Percentiles rank a stretch among this genome's conserved stretches.
Conservation (phyloP, 1,140 invertebrate genomes). For the Colletes gigas region DNA sequence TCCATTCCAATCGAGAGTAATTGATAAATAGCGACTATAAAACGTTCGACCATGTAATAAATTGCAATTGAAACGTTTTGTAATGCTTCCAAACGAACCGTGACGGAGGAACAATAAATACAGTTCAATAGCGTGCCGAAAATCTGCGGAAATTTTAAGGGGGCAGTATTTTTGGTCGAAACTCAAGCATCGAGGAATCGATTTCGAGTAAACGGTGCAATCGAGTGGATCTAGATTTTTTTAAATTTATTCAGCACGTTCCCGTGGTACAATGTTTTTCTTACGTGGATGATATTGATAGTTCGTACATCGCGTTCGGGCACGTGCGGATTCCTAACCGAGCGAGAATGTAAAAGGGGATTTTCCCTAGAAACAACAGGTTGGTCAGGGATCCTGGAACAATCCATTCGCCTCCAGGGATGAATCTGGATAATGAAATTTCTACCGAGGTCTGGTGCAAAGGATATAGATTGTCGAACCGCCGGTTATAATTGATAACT, state of each 20-base stretch:
- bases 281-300: too few species aligned
- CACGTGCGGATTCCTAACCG: too few species aligned
- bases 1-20: slow-evolving; percentile 47
- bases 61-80: slow-evolving; percentile 32
- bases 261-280: too few species aligned
- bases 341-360: too few species aligned
- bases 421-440: slow-evolving; percentile 64
- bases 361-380: neutral
- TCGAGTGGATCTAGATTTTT: too few species aligned
- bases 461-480: too few species aligned
- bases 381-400: slow-evolving; percentile 44
- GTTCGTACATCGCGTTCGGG: too few species aligned
- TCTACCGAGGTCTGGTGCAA: slow-evolving; percentile 4
- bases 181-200: too few species aligned
- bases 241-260: too few species aligned
- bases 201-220: too few species aligned
- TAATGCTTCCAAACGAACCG: slow-evolving; percentile 6
- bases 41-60: slow-evolving; percentile 36
- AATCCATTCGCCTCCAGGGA: slow-evolving; percentile 60
- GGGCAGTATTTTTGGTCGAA: too few species aligned
- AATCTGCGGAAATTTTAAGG: neutral
- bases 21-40: slow-evolving; percentile 37
- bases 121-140: neutral
- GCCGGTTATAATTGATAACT: too few species aligned
- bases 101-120: slow-evolving; percentile 35